phyloP scores from a whole-genome alignment of 2,888 invertebrate genomes.

The Chesias legatella region DNA sequence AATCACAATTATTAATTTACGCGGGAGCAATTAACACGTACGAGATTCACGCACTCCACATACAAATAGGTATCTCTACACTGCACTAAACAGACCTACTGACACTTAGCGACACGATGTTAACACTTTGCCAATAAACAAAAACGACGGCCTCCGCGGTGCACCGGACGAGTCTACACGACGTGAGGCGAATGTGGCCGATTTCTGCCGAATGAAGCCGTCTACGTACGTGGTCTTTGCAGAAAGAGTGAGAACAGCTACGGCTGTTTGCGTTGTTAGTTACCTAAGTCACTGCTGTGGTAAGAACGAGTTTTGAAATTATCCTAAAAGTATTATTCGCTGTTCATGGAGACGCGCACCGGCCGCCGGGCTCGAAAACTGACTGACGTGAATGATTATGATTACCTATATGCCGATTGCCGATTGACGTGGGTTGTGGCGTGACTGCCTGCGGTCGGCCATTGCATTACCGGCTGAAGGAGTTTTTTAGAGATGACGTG shows the following conservation, averaged over 20 bases:
- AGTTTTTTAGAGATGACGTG: no score
- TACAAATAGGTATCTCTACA: constrained; percentile 20
- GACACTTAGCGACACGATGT: constrained; percentile 34
- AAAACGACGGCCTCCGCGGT: no score
- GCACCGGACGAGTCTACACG: constrained; percentile 23
- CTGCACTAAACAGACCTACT: constrained; percentile 36
- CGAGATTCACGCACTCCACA: constrained; percentile 38
- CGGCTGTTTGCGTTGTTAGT: no score
- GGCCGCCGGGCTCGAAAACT: constrained; percentile 8
- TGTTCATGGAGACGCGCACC: constrained; percentile 9
- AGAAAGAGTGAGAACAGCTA: no score
- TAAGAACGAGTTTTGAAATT: no score
- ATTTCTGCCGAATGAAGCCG: constrained; percentile 33
- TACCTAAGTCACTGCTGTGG: no score
- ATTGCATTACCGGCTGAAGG: no score
- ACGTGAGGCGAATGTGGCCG: constrained; percentile 34
- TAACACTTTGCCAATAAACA: background rate
- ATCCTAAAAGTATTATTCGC: no score
- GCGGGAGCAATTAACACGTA: constrained; percentile 37
- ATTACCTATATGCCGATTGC: background rate
- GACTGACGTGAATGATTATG: constrained; percentile 2
- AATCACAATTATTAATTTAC: constrained; percentile 44
- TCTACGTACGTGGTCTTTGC: constrained; percentile 25
- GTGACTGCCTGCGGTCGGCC: no score
- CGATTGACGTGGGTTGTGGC: no score